phyloP scores from a whole-genome alignment of 2,888 invertebrate genomes.

The Muscina levida region DNA sequence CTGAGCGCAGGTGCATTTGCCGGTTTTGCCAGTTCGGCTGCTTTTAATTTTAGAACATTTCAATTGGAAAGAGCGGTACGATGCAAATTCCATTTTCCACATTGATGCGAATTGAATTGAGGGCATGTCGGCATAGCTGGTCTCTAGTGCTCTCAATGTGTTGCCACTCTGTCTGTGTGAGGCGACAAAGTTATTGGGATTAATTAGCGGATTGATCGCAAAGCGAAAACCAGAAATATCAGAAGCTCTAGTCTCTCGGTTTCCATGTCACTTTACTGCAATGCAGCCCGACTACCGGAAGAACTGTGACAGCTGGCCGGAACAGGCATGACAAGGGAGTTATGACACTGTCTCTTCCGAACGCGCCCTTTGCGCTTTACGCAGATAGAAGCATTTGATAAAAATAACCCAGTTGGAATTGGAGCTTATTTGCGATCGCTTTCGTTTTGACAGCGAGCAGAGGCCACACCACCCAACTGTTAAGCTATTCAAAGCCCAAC shows the following conservation, averaged over 20 bases:
- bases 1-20: constrained; percentile 18
- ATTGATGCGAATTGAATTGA: constrained; percentile 7
- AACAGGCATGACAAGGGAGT: background rate
- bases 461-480: no score
- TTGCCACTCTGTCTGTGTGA: constrained; percentile 42
- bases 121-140: background rate
- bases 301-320: constrained; percentile 18
- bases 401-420: background rate
- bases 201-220: constrained; percentile 16
- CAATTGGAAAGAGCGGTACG: background rate
- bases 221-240: constrained; percentile 2
- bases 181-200: background rate
- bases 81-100: background rate
- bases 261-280: no score
- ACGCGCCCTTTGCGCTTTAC: no score
- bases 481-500: no score
- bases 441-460: no score
- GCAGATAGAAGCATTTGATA: no score
- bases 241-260: background rate
- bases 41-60: constrained; percentile 15
- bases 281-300: constrained; percentile 23
- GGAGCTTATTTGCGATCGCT: background rate
- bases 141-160: background rate
- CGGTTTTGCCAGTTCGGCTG: constrained; percentile 40
- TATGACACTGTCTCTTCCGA: no score